Conservation (phyloP, 2,113 vertebrate species). For the Lucifuga dentata region DNA sequence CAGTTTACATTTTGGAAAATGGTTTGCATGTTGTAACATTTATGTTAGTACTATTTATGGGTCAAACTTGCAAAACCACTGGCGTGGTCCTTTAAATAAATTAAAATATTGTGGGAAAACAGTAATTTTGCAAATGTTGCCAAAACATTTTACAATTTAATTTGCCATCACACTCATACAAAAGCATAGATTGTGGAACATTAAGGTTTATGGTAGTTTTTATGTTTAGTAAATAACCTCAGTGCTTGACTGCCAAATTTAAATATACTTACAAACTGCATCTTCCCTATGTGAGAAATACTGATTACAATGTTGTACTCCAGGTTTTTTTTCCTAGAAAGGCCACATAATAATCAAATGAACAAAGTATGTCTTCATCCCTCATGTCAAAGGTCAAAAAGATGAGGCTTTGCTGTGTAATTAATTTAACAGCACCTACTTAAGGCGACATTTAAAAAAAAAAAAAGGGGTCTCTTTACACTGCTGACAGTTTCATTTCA, state of each 20-base stretch:
- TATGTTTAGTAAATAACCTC: constrained; percentile 38
- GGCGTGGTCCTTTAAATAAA: too few species aligned
- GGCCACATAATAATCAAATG: constrained; percentile 1
- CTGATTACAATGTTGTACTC: constrained; percentile 3
- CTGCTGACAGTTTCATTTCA: constrained; percentile 22
- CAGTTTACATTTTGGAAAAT: too few species aligned
- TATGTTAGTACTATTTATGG: too few species aligned
- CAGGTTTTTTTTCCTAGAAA: constrained; percentile 11
- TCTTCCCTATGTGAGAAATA: constrained; percentile 27
- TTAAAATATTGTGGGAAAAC: constrained; percentile 53
- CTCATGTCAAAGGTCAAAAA: constrained; percentile 9
- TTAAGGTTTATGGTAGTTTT: constrained; percentile 17
- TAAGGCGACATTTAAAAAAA: constrained; percentile 32
- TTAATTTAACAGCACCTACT: constrained; percentile 27
- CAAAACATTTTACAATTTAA: constrained; percentile 31
- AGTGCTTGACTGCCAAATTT: constrained; percentile 31
- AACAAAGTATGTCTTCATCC: constrained; percentile 20
- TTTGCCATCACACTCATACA: constrained; percentile 17
- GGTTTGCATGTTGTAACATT: too few species aligned
- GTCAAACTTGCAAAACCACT: too few species aligned
- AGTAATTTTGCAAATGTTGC: background rate
- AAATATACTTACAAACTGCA: constrained; percentile 21
- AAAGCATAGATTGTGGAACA: constrained; percentile 18
- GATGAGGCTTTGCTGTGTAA: constrained; percentile 13
- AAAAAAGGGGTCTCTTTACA: constrained; percentile 4